phyloP scores from a whole-genome alignment of 2,113 vertebrate genomes.

The Daubentonia madagascariensis region DNA sequence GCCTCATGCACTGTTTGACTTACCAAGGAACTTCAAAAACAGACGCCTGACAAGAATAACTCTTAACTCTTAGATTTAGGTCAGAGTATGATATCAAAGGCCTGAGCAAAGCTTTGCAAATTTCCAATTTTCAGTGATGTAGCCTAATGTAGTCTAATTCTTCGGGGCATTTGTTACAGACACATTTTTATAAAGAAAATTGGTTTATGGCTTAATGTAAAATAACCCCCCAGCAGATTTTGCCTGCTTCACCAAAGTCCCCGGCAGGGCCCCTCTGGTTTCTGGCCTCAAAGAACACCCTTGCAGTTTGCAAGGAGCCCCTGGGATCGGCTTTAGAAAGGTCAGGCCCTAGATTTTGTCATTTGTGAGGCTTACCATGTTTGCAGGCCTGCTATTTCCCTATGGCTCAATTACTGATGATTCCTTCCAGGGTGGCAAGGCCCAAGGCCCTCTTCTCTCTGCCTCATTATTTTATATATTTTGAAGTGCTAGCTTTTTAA shows the following conservation, averaged over 20 bases:
- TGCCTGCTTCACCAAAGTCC: background rate
- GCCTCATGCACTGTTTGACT: background rate
- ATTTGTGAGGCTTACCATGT: background rate
- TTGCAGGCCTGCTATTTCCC: background rate
- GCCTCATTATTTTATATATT: conserved; percentile 58
- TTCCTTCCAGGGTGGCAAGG: background rate
- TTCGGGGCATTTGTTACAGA: background rate
- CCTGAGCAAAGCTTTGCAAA: background rate
- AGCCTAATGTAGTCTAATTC: conserved; percentile 14
- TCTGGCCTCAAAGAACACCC: conserved; percentile 36
- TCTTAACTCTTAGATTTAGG: background rate
- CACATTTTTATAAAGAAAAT: background rate
- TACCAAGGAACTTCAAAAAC: background rate
- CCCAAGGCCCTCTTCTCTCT: background rate
- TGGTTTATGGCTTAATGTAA: background rate
- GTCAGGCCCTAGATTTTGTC: background rate
- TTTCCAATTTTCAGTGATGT: conserved; percentile 6
- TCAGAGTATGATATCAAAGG: conserved; percentile 11
- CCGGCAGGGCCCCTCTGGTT: background rate
- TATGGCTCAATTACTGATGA: background rate
- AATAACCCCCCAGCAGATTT: background rate
- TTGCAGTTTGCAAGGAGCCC: background rate
- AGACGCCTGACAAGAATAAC: background rate
- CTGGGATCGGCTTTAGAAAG: background rate
- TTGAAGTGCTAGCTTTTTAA: conserved; percentile 52